Percentiles rank a stretch among this genome's conserved stretches.
phyloP scores from a whole-genome alignment of 2,113 vertebrate species.

The Todiramphus chloris region DNA sequence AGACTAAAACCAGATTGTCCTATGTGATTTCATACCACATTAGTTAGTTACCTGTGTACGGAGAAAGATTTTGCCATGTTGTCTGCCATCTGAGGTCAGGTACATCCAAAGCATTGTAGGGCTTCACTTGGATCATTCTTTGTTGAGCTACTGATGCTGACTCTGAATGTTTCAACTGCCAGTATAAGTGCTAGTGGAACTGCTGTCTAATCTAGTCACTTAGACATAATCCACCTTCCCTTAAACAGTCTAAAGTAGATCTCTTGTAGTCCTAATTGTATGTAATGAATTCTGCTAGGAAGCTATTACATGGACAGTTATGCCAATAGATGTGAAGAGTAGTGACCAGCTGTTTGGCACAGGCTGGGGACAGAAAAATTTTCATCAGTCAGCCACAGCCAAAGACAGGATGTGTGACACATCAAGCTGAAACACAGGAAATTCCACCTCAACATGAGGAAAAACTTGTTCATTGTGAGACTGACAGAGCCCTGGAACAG shows the following conservation, averaged over 20 bases:
- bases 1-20: not conserved
- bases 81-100: not conserved
- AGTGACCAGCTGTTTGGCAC: not conserved
- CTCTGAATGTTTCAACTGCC: not conserved
- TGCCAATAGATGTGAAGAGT: not conserved
- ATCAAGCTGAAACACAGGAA: too few relatives aligned
- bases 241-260: not conserved
- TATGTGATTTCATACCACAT: not conserved
- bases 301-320: not conserved
- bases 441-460: too few relatives aligned
- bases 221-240: not conserved
- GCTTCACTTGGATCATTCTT: not conserved
- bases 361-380: not conserved
- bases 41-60: not conserved
- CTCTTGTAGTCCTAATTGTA: not conserved
- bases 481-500: too few relatives aligned
- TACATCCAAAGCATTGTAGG: not conserved
- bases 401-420: not conserved
- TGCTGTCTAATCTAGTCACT: not conserved
- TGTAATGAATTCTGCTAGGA: not conserved
- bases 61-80: not conserved
- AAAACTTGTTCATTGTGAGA: too few relatives aligned
- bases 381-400: not conserved
- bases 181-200: not conserved
- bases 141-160: not conserved